A percentile compares a stretch with the other conserved stretches of the same genome.
These are phyloP conservation scores for Oncorhynchus keta DNA, from an alignment of 2,113 vertebrate genomes.

Conservation along the genomic window DNA sequence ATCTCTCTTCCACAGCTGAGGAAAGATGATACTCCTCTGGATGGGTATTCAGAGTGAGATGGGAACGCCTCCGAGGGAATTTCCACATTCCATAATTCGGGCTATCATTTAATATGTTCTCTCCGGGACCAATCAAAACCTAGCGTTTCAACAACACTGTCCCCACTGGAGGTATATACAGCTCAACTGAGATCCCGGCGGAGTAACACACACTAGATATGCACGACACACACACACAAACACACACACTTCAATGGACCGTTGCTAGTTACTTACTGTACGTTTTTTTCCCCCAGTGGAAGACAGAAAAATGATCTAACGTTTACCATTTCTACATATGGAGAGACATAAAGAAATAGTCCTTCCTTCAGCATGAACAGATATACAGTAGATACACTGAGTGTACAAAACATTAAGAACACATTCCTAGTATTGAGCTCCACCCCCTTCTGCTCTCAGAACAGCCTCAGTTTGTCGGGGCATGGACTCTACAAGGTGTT, in stretches of 20 bases:
- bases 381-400: no score
- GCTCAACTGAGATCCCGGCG: neutral
- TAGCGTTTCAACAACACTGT: conserved; percentile 13
- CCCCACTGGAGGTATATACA: conserved; percentile 11
- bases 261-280: neutral
- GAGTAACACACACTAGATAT: neutral
- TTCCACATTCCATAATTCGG: conserved; percentile 41
- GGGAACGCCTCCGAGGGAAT: conserved; percentile 37
- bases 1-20: neutral
- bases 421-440: no score
- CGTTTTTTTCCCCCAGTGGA: neutral
- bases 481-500: no score
- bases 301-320: neutral
- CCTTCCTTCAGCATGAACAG: neutral
- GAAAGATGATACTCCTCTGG: neutral
- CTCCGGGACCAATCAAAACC: conserved; percentile 51
- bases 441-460: no score
- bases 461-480: no score
- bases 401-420: no score
- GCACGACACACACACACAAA: neutral
- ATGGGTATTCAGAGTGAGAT: conserved; percentile 17
- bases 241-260: conserved; percentile 1
- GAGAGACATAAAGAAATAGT: neutral
- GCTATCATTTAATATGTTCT: conserved; percentile 47
- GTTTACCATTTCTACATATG: neutral